These are phyloP conservation scores for Lingula anatina DNA, from an alignment of 2,888 invertebrate genomes.

Conservation along the genomic window DNA sequence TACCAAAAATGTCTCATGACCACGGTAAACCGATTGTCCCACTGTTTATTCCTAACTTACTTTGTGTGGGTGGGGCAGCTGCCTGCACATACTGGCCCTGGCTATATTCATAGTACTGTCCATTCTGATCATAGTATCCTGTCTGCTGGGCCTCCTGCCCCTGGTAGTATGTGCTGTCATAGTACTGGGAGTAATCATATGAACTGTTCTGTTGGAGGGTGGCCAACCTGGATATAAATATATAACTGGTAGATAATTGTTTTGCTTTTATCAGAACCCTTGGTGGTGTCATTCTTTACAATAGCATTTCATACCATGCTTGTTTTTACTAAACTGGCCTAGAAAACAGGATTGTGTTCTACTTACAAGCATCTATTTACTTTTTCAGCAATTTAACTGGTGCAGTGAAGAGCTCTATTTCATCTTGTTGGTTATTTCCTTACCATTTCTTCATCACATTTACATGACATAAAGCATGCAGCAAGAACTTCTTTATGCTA, in stretches of 20 bases:
- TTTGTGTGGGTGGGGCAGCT: neutral
- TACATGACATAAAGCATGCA: too few species aligned
- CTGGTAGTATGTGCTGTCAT: slow-evolving; percentile 28
- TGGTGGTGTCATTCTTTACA: neutral
- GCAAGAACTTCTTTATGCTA: too few species aligned
- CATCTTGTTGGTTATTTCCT: too few species aligned
- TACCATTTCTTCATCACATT: too few species aligned
- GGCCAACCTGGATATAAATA: neutral
- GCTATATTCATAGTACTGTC: neutral
- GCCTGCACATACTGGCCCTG: neutral
- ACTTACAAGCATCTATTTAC: neutral
- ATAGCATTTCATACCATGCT: neutral
- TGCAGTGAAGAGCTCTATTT: too few species aligned
- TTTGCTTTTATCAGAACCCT: too few species aligned
- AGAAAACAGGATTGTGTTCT: neutral
- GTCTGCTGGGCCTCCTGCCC: slow-evolving; percentile 5
- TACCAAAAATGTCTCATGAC: too few species aligned
- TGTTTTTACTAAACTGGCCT: neutral
- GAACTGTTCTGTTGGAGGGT: neutral
- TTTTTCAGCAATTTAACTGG: too few species aligned
- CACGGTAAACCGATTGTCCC: too few species aligned
- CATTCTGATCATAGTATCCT: neutral
- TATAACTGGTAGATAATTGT: too few species aligned
- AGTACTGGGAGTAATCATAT: slow-evolving; percentile 12
- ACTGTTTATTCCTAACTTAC: too few species aligned